phyloP scores from a whole-genome alignment of 2,797 vertebrate genomes.

The Melanotaenia trifasciata region DNA sequence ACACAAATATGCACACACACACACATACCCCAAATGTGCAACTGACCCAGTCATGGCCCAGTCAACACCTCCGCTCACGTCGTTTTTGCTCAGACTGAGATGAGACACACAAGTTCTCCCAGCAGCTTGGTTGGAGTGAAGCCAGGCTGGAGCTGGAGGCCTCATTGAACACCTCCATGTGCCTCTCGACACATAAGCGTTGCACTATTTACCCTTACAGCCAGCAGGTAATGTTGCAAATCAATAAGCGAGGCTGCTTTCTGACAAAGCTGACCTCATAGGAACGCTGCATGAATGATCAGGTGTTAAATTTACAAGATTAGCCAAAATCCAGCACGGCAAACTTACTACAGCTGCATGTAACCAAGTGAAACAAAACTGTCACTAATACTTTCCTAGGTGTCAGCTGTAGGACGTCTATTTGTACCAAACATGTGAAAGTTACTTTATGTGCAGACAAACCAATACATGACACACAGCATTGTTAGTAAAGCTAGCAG shows the following conservation, averaged over 20 bases:
- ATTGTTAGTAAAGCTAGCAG: not conserved
- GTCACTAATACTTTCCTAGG: not conserved
- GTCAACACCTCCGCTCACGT: constrained; percentile 68
- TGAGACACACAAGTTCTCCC: constrained; percentile 42
- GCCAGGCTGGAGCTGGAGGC: constrained; percentile 59
- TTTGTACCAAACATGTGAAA: not conserved
- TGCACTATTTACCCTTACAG: not conserved
- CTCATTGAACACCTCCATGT: constrained; percentile 30
- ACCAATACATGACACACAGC: not conserved
- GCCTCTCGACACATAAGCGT: constrained; percentile 4
- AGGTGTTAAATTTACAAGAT: not conserved
- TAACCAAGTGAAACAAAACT: not conserved
- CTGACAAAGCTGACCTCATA: not conserved
- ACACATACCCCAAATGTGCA: constrained; percentile 32
- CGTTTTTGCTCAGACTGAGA: constrained; percentile 64
- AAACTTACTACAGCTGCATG: not conserved
- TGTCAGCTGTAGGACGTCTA: not conserved
- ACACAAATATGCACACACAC: constrained; percentile 15
- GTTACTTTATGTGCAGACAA: not conserved
- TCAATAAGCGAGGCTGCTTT: not conserved
- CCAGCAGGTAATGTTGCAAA: not conserved
- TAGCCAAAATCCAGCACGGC: not conserved
- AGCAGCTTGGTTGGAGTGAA: constrained; percentile 50
- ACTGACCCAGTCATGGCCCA: constrained; percentile 61
- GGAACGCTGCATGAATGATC: not conserved